Percentiles rank a stretch among this genome's conserved stretches.
These are phyloP conservation scores for Pycnonotus jocosus DNA, from an alignment of 2,113 vertebrate genomes.

Conservation along the genomic window DNA sequence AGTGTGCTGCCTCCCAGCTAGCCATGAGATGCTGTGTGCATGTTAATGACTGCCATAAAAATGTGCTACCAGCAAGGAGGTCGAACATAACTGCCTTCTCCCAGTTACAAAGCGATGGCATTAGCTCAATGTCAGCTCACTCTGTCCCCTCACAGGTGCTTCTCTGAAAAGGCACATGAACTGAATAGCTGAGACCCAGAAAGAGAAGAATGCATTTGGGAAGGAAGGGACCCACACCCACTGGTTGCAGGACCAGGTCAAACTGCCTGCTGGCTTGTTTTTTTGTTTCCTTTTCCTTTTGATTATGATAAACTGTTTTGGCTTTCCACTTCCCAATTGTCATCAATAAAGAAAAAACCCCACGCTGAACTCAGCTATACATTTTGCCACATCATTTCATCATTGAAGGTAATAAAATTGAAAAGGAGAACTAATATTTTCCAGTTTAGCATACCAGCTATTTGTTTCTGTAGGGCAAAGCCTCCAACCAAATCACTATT, in stretches of 20 bases:
- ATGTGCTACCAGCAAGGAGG: background rate
- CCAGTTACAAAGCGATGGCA: background rate
- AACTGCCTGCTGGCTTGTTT: background rate
- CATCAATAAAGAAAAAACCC: background rate
- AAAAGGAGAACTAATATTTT: background rate
- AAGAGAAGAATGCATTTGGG: background rate
- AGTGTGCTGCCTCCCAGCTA: background rate
- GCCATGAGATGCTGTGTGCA: background rate
- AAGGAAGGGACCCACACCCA: constrained; percentile 43
- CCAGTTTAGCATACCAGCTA: background rate
- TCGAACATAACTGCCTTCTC: background rate
- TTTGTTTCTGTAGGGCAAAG: background rate
- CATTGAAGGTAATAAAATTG: background rate
- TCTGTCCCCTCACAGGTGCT: background rate
- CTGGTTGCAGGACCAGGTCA: background rate
- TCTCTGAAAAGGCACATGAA: background rate
- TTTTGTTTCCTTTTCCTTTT: constrained; percentile 40
- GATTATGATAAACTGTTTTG: constrained; percentile 2
- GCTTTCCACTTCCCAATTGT: background rate
- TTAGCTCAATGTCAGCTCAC: background rate
- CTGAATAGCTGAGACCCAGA: background rate
- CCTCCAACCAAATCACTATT: background rate
- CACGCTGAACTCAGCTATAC: background rate
- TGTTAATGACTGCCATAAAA: background rate
- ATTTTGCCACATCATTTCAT: background rate